Conservation (phyloP, 2,888 invertebrate species). For the Petrolisthes cinctipes region DNA sequence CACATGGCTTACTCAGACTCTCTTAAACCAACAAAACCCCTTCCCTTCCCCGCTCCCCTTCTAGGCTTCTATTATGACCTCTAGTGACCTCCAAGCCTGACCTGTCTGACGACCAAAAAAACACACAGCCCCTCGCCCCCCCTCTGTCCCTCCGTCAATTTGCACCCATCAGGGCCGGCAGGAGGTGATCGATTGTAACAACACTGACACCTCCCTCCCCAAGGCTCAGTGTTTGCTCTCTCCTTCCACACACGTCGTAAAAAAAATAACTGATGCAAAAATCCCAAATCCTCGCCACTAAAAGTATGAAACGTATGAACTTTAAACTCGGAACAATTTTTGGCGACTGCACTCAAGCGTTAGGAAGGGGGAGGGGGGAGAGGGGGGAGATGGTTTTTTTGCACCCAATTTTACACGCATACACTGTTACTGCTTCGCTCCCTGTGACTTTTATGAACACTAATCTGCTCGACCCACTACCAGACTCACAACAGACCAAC, state of each 20-base stretch:
- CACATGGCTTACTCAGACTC: too few species aligned
- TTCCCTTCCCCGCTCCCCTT: neutral
- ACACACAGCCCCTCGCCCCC: neutral
- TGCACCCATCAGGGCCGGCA: neutral
- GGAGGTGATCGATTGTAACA: constrained; percentile 12
- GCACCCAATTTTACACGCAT: neutral
- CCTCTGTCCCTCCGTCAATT: neutral
- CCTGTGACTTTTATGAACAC: neutral
- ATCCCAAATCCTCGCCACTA: neutral
- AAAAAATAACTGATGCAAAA: neutral
- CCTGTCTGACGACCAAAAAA: neutral
- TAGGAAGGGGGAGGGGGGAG: too few species aligned
- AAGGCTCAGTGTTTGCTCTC: neutral
- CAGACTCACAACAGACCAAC: too few species aligned
- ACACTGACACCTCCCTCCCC: neutral
- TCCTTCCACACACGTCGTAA: neutral
- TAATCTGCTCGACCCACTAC: too few species aligned
- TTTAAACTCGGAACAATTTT: too few species aligned
- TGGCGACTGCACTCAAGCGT: too few species aligned
- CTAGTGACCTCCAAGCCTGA: neutral
- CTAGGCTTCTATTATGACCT: too few species aligned
- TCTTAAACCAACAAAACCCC: too few species aligned
- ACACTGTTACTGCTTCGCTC: neutral
- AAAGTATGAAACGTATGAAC: neutral
- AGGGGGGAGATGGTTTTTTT: too few species aligned